These are phyloP conservation scores for Drosophila gunungcola DNA, from an alignment of 1,140 invertebrate genomes.

Conservation along the genomic window DNA sequence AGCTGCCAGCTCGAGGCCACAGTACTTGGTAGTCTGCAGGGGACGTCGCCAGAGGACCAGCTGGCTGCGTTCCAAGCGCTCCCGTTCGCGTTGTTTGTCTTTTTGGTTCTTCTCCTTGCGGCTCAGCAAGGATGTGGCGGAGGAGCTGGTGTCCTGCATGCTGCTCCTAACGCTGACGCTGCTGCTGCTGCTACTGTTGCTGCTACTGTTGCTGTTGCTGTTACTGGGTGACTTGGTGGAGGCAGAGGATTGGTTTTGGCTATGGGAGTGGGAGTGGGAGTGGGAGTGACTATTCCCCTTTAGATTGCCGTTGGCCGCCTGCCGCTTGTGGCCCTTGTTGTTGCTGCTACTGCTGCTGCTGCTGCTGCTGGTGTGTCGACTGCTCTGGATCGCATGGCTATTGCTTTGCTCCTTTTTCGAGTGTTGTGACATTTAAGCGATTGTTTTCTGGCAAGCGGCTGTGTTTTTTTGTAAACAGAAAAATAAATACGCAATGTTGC, in stretches of 20 bases:
- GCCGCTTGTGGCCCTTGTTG: conserved; percentile 39
- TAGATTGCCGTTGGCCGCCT: conserved; percentile 34
- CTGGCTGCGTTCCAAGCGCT: conserved; percentile 86
- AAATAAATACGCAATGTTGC: conserved; percentile 1
- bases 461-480: conserved; percentile 7
- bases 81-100: conserved; percentile 85
- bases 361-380: conserved; percentile 22
- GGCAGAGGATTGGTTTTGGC: conserved; percentile 6
- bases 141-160: conserved; percentile 19
- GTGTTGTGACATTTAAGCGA: conserved; percentile 81
- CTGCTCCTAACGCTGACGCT: neutral
- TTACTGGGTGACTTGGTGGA: conserved; percentile 7
- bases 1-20: conserved; percentile 90
- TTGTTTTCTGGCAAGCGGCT: conserved; percentile 26
- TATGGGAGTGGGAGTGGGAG: conserved; percentile 6
- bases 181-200: neutral
- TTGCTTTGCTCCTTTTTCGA: conserved; percentile 63
- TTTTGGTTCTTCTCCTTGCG: conserved; percentile 82
- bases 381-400: conserved; percentile 36
- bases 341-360: conserved; percentile 16
- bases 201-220: conserved; percentile 1
- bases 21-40: conserved; percentile 93
- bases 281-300: conserved; percentile 18
- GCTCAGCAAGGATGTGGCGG: conserved; percentile 3
- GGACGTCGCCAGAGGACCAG: conserved; percentile 95